phyloP scores from a whole-genome alignment of 1,140 invertebrate genomes.

The Choristoneura fumiferana region DNA sequence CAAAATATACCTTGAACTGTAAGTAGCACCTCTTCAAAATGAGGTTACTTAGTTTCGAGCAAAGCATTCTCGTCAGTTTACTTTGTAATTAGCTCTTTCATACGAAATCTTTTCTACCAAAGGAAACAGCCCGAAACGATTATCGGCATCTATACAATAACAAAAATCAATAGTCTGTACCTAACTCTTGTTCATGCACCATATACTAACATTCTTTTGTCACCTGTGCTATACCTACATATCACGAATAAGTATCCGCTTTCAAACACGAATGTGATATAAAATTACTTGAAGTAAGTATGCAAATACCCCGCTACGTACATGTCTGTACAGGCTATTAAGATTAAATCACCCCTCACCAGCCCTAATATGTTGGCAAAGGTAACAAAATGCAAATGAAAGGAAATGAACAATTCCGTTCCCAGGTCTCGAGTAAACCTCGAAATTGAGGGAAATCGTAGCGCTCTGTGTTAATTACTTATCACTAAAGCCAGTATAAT shows the following conservation, averaged over 20 bases:
- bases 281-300: neutral
- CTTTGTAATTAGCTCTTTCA: slow-evolving; percentile 47
- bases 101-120: slow-evolving; percentile 43
- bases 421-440: slow-evolving; percentile 25
- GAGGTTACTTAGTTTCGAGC: slow-evolving; percentile 30
- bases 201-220: neutral
- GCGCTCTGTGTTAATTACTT: slow-evolving; percentile 46
- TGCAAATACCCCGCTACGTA: slow-evolving; percentile 8
- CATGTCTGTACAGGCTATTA: slow-evolving; percentile 3
- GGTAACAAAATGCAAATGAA: slow-evolving; percentile 19
- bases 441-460: slow-evolving; percentile 40
- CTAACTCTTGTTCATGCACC: slow-evolving; percentile 11
- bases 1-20: slow-evolving; percentile 22
- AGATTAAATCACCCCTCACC: slow-evolving; percentile 9
- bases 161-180: slow-evolving; percentile 47
- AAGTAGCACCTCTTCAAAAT: slow-evolving; percentile 34
- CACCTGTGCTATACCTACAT: neutral
- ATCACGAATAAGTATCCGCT: neutral
- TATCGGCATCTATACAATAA: slow-evolving; percentile 43
- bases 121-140: slow-evolving; percentile 39
- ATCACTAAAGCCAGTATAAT: slow-evolving; percentile 49
- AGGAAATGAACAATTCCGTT: slow-evolving; percentile 26
- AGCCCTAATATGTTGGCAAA: slow-evolving; percentile 17
- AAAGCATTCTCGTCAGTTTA: slow-evolving; percentile 39
- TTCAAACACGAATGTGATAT: neutral